A percentile compares a stretch with the other conserved stretches of the same genome.
Evolutionary conservation across 2,888 invertebrate genomes (phyloP).

Genomic region (Loripinus fragilis): DNA sequence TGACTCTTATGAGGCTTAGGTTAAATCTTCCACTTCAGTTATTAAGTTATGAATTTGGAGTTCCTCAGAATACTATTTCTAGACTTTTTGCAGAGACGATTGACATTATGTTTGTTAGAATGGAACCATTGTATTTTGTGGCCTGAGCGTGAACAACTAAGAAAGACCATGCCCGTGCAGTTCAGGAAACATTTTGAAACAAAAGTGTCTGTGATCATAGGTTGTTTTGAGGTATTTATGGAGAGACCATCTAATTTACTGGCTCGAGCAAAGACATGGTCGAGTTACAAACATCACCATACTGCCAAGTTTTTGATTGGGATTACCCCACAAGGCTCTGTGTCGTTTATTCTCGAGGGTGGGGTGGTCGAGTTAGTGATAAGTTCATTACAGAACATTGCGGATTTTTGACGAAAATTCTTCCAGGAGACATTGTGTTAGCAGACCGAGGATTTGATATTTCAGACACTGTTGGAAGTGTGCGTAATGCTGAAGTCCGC

Average conservation of each 20-base stretch:
- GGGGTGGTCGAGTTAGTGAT: constrained; percentile 65
- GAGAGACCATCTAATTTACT: constrained; percentile 50
- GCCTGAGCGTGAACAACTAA: constrained; percentile 44
- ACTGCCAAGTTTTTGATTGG: constrained; percentile 67
- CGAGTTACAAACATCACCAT: constrained; percentile 63
- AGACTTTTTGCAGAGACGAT: constrained; percentile 30
- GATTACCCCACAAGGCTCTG: constrained; percentile 67
- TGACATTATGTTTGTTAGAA: constrained; percentile 32
- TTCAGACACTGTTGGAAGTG: neutral
- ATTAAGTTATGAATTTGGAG: constrained; percentile 35
- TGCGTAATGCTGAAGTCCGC: constrained; percentile 24
- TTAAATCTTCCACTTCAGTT: constrained; percentile 23
- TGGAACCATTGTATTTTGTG: constrained; percentile 42
- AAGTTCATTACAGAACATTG: constrained; percentile 65
- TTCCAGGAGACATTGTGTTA: too few species aligned
- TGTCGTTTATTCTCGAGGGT: too few species aligned
- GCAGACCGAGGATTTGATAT: constrained; percentile 39
- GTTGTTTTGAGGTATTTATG: constrained; percentile 54
- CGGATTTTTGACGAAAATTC: too few species aligned
- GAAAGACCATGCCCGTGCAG: constrained; percentile 42
- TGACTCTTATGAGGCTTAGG: constrained; percentile 30
- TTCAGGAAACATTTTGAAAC: constrained; percentile 34
- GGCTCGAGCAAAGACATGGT: constrained; percentile 62
- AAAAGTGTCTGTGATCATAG: constrained; percentile 48
- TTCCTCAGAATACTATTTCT: constrained; percentile 37